Percentiles rank a stretch among this genome's conserved stretches.
Evolutionary conservation across 1,140 invertebrate genomes (phyloP).

Genomic region (Dermatophagoides farinae): DNA sequence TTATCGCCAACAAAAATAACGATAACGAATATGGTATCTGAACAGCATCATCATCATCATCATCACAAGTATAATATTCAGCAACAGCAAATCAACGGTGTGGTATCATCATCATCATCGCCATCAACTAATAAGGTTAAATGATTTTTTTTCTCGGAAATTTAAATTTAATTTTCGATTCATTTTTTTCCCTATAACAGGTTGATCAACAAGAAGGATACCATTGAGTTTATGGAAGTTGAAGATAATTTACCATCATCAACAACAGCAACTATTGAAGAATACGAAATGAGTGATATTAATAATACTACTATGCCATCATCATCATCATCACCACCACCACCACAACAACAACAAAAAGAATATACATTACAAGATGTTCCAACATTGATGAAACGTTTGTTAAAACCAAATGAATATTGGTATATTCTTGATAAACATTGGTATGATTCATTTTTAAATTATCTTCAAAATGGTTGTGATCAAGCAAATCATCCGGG

Average conservation of each 20-base stretch:
- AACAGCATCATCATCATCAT: not conserved
- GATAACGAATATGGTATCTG: not conserved
- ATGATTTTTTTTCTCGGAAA: too few relatives aligned
- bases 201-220: not conserved
- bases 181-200: not conserved
- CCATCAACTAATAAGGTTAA: too few relatives aligned
- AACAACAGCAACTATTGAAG: too few relatives aligned
- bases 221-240: not conserved
- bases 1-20: not conserved
- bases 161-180: too few relatives aligned
- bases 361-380: not conserved
- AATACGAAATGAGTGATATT: too few relatives aligned
- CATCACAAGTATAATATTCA: not conserved
- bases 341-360: not conserved
- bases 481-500: slow-evolving; percentile 28
- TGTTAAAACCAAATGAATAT: slow-evolving; percentile 12
- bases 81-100: not conserved
- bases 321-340: too few relatives aligned
- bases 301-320: too few relatives aligned
- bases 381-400: not conserved
- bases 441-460: slow-evolving; percentile 33
- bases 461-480: slow-evolving; percentile 28
- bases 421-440: slow-evolving; percentile 31
- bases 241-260: not conserved
- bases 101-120: not conserved